A percentile compares a stretch with the other conserved stretches of the same genome.
Conservation (phyloP, 2,797 vertebrate genomes). For the Lates japonicus region DNA sequence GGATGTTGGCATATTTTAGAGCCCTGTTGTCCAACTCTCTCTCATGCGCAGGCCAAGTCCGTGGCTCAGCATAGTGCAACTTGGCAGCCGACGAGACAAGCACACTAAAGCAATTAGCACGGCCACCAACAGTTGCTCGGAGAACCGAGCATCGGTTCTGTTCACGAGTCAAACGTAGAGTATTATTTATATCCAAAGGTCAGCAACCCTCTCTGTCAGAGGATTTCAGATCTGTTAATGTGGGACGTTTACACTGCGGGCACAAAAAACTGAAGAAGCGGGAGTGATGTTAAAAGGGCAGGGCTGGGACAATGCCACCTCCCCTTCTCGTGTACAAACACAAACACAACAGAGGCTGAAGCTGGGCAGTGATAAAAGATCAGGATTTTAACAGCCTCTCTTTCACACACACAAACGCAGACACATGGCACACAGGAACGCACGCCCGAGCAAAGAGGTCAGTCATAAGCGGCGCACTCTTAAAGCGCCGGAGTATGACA, state of each 20-base stretch:
- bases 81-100: slow-evolving; percentile 77
- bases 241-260: slow-evolving; percentile 49
- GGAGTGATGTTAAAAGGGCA: slow-evolving; percentile 49
- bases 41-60: slow-evolving; percentile 76
- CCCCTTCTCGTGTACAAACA: slow-evolving; percentile 17
- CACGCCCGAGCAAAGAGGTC: slow-evolving; percentile 32
- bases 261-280: slow-evolving; percentile 5
- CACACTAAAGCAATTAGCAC: slow-evolving; percentile 82
- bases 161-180: slow-evolving; percentile 72
- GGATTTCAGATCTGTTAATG: slow-evolving; percentile 66
- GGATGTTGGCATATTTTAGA: slow-evolving; percentile 81
- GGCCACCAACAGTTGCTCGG: slow-evolving; percentile 73
- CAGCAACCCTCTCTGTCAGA: slow-evolving; percentile 62
- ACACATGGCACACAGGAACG: slow-evolving; percentile 1
- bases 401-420: not conserved
- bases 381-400: slow-evolving; percentile 39
- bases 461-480: slow-evolving; percentile 28
- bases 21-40: slow-evolving; percentile 78
- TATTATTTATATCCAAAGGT: slow-evolving; percentile 80
- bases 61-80: slow-evolving; percentile 75
- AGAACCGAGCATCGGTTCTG: slow-evolving; percentile 58
- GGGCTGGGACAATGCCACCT: slow-evolving; percentile 35
- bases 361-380: slow-evolving; percentile 43
- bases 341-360: slow-evolving; percentile 31
- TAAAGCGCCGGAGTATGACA: slow-evolving; percentile 63